Percentiles rank a stretch among this genome's conserved stretches.
Conservation (phyloP, 2,888 invertebrate genomes). For the Lasioglossum marginatum region DNA sequence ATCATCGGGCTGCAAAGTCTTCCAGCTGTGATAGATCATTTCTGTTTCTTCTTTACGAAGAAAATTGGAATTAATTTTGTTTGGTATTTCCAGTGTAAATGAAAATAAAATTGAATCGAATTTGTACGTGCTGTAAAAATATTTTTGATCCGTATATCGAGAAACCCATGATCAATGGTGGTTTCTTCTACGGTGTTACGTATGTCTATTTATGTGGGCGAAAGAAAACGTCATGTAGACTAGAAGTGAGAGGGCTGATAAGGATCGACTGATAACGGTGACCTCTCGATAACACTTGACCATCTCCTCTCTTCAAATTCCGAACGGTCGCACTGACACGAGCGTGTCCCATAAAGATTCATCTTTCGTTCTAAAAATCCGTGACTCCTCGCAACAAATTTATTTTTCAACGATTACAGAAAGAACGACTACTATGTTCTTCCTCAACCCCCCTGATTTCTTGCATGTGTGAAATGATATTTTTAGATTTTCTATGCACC, state of each 20-base stretch:
- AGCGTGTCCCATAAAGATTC: conserved; percentile 58
- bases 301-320: conserved; percentile 59
- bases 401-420: not conserved
- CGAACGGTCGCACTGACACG: conserved; percentile 32
- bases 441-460: not conserved
- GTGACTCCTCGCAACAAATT: not conserved
- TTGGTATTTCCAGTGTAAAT: not conserved
- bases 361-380: conserved; percentile 15
- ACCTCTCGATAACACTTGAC: conserved; percentile 76
- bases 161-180: conserved; percentile 37
- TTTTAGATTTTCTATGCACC: not conserved
- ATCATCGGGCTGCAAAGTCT: not conserved
- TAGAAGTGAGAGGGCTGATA: conserved; percentile 68
- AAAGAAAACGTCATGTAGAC: conserved; percentile 51
- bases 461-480: not conserved
- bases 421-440: not conserved
- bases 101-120: not conserved
- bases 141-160: not conserved
- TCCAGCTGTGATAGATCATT: not conserved
- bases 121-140: not conserved
- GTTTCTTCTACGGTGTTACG: conserved; percentile 20
- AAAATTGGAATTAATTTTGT: not conserved
- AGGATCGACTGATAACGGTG: conserved; percentile 67
- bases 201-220: conserved; percentile 50
- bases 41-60: not conserved